Base-by-base conservation (phyloP, 2,113 vertebrate species). In the Melanerpes aurifrons region DNA sequence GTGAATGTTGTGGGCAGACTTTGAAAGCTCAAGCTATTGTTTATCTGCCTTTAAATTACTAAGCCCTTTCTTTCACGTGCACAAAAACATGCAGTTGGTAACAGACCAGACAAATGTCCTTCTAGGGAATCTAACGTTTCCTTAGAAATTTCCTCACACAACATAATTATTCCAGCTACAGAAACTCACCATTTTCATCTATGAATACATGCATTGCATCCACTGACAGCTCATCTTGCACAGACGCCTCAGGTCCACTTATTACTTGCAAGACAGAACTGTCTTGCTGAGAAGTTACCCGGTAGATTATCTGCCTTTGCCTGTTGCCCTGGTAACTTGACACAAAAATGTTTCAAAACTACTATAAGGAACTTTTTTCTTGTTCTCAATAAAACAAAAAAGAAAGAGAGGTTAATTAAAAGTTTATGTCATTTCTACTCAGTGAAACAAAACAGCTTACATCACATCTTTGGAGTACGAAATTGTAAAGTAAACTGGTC, bases 211-310 rank as follows among this genome's bases (percentile, higher is more conserved):
- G 98, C 97, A 98, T 97, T 15, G 98, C 97, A 32, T 98, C 98
- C 94, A 97, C 82, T 1, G 98, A 97, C 9, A 97, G 95, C 48
- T 98, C 98, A 40, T 98, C 98, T 84, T 98, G 98, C 58, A 97
- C 98, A 32, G 98, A 99, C 0, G 98, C 98, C 77, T 99, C 99
- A 24, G 99, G 99, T 96, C 99, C 98, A 89, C 99, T 99, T 97
- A 99, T 99, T 95, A 99, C 98, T 98, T 99, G 99, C 95, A 99
- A 96, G 97, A 99, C 98, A 69, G 99, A 99, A 90, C 99, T 99
- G 92, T 99, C 99, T 62, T 99, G 99, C 88, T 99, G 99, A 66
- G 99, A 99, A 89, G 99, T 98, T 35, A 99, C 99, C 66, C 99
- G 98, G 70, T 99, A 99, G 97, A 99, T 99, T 35, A 99, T 99